phyloP scores from a whole-genome alignment of 2,113 vertebrate genomes.

The Hippoglossus stenolepis region DNA sequence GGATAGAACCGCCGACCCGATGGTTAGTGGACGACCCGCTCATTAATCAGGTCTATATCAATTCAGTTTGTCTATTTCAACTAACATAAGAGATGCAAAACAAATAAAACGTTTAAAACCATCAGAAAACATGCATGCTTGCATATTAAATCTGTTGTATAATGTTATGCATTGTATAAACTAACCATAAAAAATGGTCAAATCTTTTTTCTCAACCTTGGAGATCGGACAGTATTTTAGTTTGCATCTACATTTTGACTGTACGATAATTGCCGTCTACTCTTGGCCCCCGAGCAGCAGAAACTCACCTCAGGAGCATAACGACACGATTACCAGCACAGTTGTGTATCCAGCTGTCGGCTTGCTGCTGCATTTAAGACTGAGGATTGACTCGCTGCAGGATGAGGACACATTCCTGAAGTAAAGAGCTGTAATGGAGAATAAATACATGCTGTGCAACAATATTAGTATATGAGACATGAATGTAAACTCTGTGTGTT shows the following conservation, averaged over 20 bases:
- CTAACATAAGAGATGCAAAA: too few species aligned
- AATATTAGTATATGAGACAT: not conserved
- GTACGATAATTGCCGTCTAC: not conserved
- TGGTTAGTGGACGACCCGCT: too few species aligned
- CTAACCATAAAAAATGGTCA: not conserved
- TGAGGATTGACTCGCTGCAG: not conserved
- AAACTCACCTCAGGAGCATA: not conserved
- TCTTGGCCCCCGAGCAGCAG: conserved; percentile 1
- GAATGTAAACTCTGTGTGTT: conserved; percentile 3
- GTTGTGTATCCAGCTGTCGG: not conserved
- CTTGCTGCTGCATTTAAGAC: not conserved
- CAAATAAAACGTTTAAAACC: too few species aligned
- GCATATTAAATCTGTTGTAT: too few species aligned
- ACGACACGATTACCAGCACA: not conserved
- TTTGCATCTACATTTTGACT: not conserved
- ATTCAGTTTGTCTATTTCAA: too few species aligned
- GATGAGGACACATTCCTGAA: not conserved
- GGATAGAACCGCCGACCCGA: too few species aligned
- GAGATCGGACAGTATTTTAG: not conserved
- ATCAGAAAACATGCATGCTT: too few species aligned
- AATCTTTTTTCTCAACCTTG: not conserved
- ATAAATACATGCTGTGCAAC: not conserved
- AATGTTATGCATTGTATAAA: too few species aligned
- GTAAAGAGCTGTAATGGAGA: not conserved
- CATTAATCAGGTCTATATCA: too few species aligned